Percentiles rank a stretch among this genome's conserved stretches.
Conservation (phyloP, 1,140 invertebrate genomes). For the Pseudomyrmex sp. region DNA sequence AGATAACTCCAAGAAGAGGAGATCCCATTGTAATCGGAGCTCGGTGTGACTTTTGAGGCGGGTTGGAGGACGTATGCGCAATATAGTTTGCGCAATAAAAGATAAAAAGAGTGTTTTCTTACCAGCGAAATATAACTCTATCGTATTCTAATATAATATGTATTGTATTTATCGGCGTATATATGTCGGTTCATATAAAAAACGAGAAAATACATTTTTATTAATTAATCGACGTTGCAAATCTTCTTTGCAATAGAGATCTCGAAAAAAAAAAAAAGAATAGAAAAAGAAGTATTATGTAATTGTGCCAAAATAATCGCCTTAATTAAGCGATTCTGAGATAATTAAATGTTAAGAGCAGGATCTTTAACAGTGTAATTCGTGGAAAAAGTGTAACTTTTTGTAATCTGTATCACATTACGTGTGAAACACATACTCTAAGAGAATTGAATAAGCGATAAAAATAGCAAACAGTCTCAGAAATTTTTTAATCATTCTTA, state of each 20-base stretch:
- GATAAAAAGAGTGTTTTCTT: not conserved
- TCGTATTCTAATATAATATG: not conserved
- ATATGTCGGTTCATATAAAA: not conserved
- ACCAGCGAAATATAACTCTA: slow-evolving; percentile 28
- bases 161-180: not conserved
- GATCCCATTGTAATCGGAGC: slow-evolving; percentile 74
- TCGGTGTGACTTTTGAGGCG: not conserved
- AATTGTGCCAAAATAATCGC: not conserved
- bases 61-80: slow-evolving; percentile 51
- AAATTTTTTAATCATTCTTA: slow-evolving; percentile 19
- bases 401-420: slow-evolving; percentile 5
- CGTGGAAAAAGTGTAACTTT: slow-evolving; percentile 13
- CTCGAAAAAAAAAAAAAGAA: not conserved
- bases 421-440: not conserved
- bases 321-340: slow-evolving; percentile 8
- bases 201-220: slow-evolving; percentile 8
- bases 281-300: not conserved
- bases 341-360: slow-evolving; percentile 6
- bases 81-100: not conserved
- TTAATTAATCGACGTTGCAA: not conserved
- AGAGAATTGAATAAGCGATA: slow-evolving; percentile 8
- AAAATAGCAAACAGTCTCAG: slow-evolving; percentile 9
- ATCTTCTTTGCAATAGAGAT: not conserved
- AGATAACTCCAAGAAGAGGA: slow-evolving; percentile 83
- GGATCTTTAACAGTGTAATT: slow-evolving; percentile 24